Percentiles rank a stretch among this genome's conserved stretches.
Conservation (phyloP, 2,113 vertebrate species). For the Nestor notabilis region DNA sequence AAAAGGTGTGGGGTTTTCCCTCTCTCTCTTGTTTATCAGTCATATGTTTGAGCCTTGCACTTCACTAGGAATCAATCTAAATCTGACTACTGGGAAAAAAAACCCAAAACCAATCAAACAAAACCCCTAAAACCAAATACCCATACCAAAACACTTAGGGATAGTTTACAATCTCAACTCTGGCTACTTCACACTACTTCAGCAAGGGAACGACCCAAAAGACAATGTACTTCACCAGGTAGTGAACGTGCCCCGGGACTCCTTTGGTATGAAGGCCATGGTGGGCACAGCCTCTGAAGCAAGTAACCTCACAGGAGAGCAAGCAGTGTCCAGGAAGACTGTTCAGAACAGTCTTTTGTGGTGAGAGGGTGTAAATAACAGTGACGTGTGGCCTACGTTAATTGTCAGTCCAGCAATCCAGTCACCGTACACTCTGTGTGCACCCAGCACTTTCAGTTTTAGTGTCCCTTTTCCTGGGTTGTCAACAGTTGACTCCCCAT, state of each 20-base stretch:
- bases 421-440: not conserved
- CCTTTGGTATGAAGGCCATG: not conserved
- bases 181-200: not conserved
- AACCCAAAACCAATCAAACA: not conserved
- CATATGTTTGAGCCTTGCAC: not conserved
- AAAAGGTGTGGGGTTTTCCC: not conserved
- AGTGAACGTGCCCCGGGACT: not conserved
- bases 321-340: not conserved
- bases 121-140: not conserved
- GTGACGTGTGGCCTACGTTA: not conserved
- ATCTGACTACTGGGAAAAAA: not conserved
- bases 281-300: not conserved
- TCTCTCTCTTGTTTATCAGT: not conserved
- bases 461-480: not conserved
- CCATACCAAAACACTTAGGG: not conserved
- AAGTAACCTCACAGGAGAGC: not conserved
- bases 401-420: not conserved
- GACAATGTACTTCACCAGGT: not conserved
- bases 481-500: not conserved
- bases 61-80: not conserved
- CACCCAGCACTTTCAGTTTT: not conserved
- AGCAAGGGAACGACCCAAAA: not conserved
- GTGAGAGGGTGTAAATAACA: not conserved
- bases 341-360: not conserved
- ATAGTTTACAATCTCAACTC: not conserved